A percentile compares a stretch with the other conserved stretches of the same genome.
Evolutionary conservation across 2,113 vertebrate species (phyloP).

Genomic region (Carassius gibelio): DNA sequence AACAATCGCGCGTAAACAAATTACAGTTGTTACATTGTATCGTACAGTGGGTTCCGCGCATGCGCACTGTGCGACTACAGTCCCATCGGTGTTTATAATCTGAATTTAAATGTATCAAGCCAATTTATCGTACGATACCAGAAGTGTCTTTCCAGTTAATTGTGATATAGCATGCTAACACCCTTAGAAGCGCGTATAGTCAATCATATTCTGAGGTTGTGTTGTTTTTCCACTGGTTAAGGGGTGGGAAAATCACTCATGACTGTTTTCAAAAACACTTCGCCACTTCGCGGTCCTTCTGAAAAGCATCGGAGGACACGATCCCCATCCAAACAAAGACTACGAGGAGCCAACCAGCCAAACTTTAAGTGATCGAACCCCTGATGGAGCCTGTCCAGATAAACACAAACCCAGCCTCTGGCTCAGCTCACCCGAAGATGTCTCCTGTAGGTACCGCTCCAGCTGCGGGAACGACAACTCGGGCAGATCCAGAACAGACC

Average conservation of each 20-base stretch:
- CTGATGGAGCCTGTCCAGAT: neutral
- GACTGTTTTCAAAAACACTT: constrained; percentile 25
- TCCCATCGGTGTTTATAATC: constrained; percentile 52
- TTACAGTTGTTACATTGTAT: neutral
- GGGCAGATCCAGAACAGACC: constrained; percentile 86
- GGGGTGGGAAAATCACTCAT: constrained; percentile 43
- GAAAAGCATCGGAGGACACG: neutral
- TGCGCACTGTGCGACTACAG: constrained; percentile 36
- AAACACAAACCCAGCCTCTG: neutral
- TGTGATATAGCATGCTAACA: neutral
- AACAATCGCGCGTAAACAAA: constrained; percentile 2
- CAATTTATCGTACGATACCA: neutral
- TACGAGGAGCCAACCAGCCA: neutral
- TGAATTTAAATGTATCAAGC: constrained; percentile 42
- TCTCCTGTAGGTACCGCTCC: constrained; percentile 89
- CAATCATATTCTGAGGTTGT: neutral
- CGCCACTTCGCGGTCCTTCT: too few species aligned
- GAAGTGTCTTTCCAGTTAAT: neutral
- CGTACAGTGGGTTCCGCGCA: constrained; percentile 46
- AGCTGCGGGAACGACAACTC: constrained; percentile 91
- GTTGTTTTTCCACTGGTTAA: constrained; percentile 21
- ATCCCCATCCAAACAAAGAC: neutral
- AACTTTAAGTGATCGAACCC: neutral
- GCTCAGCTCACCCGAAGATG: constrained; percentile 79
- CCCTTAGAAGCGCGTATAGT: neutral